Evolutionary conservation across 1,140 invertebrate genomes (phyloP), one percentile per base, ranked within the genome.

Genomic region (Lepidurus couesii): DNA sequence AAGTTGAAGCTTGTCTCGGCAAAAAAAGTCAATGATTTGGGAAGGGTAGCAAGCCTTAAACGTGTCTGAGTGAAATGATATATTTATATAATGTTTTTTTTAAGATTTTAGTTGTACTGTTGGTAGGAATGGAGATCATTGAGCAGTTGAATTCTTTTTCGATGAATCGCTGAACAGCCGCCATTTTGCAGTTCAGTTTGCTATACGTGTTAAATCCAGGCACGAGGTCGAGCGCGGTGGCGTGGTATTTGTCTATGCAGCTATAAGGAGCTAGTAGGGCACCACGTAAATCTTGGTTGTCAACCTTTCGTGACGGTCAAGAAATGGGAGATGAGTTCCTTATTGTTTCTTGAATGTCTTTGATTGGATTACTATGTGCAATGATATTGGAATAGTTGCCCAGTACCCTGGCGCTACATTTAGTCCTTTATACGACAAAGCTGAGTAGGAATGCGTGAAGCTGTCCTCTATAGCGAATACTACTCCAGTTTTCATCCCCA

Each of bases 71-170:
- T 7, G 6, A 65, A 47, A 11, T 65, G 16, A 1, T 7, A 21
- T 21, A 7, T 1, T 65, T 65, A 65, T 7, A n/a, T 65, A 7
- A 16, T n/a, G n/a, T 4, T 65, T 1, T 65, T 0, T 1, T 24
- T 65, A 77, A n/a, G 42, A 44, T n/a, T 26, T 9, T 0, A 26
- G 16, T 3, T 7, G 21, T 65, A 65, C 53, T 65, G 6, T 65
- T 65, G 6, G 53, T 65, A 24, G 74, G 21, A 79, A 79, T 75
- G 6, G 65, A 44, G 16, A 75, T 44, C n/a, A 24, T 11, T 9
- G 78, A 79, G 44, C 78, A 79, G 47, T 79, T 79, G 5, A 75
- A 74, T n/a, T 74, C 75, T 24, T 73, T 26, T 43, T 79, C 73
- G 42, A 79, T 34, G 21, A 42, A 43, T 79, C 24, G 43, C 6